phyloP scores from a whole-genome alignment of 2,888 invertebrate species.

The Leptopterna dolabrata region DNA sequence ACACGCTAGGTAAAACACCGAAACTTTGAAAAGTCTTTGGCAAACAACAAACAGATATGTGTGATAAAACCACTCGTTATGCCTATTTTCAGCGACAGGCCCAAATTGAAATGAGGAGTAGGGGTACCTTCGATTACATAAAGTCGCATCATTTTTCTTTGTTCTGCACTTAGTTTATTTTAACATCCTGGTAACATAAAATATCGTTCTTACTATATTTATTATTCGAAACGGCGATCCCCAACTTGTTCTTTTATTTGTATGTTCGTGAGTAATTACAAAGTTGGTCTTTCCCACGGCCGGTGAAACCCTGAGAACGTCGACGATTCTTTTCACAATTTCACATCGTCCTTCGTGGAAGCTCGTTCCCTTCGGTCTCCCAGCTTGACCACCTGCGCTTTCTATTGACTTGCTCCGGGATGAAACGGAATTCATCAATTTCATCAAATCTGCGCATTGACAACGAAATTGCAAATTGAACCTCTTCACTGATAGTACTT shows the following conservation, averaged over 20 bases:
- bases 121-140: no score
- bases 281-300: neutral
- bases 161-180: neutral
- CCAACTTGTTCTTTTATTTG: neutral
- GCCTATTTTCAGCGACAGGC: no score
- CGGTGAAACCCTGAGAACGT: neutral
- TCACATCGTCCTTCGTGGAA: neutral
- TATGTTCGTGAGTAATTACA: neutral
- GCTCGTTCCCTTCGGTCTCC: neutral
- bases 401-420: neutral
- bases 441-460: neutral
- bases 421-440: neutral
- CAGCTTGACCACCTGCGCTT: neutral
- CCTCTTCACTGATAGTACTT: no score
- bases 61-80: no score
- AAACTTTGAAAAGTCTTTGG: no score
- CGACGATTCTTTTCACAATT: neutral
- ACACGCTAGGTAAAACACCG: no score
- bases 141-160: no score
- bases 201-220: slow-evolving; percentile 30
- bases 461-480: no score
- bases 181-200: neutral
- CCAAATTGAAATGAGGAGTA: no score
- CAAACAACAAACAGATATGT: no score
- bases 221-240: neutral